Conservation (phyloP, 2,797 vertebrate genomes). For the Ctenochaetus hawaiiensis region DNA sequence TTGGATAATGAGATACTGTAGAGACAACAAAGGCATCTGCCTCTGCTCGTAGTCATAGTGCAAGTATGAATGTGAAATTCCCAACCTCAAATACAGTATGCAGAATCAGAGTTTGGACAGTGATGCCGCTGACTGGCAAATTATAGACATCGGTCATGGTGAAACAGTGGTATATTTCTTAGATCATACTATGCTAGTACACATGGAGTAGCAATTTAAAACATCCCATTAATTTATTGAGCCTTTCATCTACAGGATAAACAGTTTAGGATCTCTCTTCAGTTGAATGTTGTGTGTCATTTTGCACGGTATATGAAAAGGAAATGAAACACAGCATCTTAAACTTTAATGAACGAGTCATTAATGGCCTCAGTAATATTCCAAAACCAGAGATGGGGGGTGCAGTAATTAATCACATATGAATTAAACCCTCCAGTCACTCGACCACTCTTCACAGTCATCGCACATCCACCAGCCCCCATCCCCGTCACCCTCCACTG, state of each 20-base stretch:
- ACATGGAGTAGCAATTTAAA: conserved; percentile 45
- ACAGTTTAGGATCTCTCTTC: conserved; percentile 9
- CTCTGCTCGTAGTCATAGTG: conserved; percentile 53
- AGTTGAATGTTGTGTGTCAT: conserved; percentile 19
- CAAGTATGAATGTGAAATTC: conserved; percentile 68
- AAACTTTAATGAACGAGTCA: conserved; percentile 39
- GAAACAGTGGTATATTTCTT: conserved; percentile 38
- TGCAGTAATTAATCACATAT: conserved; percentile 45
- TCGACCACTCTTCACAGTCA: conserved; percentile 47
- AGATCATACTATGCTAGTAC: conserved; percentile 25
- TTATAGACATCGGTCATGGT: conserved; percentile 49
- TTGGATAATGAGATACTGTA: conserved; percentile 69
- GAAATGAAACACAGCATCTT: conserved; percentile 54
- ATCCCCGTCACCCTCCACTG: conserved; percentile 48
- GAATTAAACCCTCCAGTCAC: conserved; percentile 46
- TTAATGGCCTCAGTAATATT: conserved; percentile 52
- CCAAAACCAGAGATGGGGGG: conserved; percentile 34
- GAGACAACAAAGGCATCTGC: conserved; percentile 68
- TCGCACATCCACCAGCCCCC: conserved; percentile 32
- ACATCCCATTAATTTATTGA: conserved; percentile 22
- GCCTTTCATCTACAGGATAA: not conserved
- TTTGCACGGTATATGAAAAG: conserved; percentile 33
- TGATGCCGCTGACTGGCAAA: conserved; percentile 60
- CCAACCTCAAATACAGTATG: conserved; percentile 66
- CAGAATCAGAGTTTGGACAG: conserved; percentile 56